Base-by-base conservation (phyloP, 2,113 vertebrate genomes). In the Pelusios castaneus region DNA sequence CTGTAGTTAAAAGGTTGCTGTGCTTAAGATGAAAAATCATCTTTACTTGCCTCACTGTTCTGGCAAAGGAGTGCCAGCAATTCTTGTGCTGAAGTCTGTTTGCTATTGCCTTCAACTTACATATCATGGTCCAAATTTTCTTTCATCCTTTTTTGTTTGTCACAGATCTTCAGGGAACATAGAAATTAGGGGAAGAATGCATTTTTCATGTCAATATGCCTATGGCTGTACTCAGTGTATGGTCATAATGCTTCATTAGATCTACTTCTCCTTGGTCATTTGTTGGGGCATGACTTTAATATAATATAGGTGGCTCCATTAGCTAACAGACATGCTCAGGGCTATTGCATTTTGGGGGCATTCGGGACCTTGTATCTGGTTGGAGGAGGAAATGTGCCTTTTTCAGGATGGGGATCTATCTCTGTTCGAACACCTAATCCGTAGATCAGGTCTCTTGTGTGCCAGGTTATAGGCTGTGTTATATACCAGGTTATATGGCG, bases 1-100 rank as follows among this genome's bases (percentile, higher is more conserved):
- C 78, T 85, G 16, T 89, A 75, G 78, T 82, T 67, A 95, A 29
- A 51, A 92, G 93, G 73, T 43, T 24, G 22, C 24, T 58, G 88
- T 47, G 22, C 45, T 47, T 82, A 34, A 91, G 84, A 77, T 84
- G 73, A 56, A 78, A 38, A 91, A 80, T 89, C 41, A 38, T 38
- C 1, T 54, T 92, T 54, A 1, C 3, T 14, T 1, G 79, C 25
- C 38, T 75, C 56, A 87, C 89, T 88, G 16, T 81, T 94, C 82
- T 58, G 78, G 54, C 77, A 47, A 52, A 27, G 25, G 24, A 31
- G 21, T 70, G 63, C 17, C 38, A 70, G n/a, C 34, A 70, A 3
- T 34, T 95, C 84, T 92, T 79, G 17, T 60, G 14, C 49, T 73
- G 38, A 87, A 80, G 38, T 82, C 47, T 91, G 84, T 80, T 38